Evolutionary conservation across 2,113 vertebrate species (phyloP).

Genomic region (Neopipo cinnamomea): DNA sequence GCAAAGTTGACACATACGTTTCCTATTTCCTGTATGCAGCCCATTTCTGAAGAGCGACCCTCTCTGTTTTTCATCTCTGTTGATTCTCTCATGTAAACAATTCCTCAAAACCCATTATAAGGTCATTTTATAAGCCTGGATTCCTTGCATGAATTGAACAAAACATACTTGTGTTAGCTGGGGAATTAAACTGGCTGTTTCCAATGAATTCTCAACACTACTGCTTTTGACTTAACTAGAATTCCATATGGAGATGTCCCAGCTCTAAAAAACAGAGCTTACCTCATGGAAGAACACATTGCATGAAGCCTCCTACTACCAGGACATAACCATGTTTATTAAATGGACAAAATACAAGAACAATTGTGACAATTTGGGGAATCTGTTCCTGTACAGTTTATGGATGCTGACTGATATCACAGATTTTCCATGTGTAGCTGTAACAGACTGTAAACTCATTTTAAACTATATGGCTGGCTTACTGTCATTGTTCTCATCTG

Average conservation of each 20-base stretch:
- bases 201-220: background rate
- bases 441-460: background rate
- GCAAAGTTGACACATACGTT: slow-evolving; percentile 25
- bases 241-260: background rate
- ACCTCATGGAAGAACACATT: background rate
- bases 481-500: background rate
- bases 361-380: background rate
- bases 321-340: background rate
- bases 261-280: background rate
- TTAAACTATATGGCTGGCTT: background rate
- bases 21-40: slow-evolving; percentile 40
- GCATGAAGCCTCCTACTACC: background rate
- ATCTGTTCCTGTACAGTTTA: background rate
- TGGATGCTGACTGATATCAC: background rate
- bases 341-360: background rate
- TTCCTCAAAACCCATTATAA: slow-evolving; percentile 50
- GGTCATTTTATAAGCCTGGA: background rate
- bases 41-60: background rate
- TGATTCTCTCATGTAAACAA: slow-evolving; percentile 32
- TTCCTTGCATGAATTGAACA: slow-evolving; percentile 20
- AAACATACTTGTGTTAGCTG: background rate
- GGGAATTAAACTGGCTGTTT: slow-evolving; percentile 19
- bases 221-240: slow-evolving; percentile 31
- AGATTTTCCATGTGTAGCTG: background rate
- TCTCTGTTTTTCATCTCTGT: slow-evolving; percentile 34